Evolutionary conservation across 2,113 vertebrate species (phyloP).

Genomic region (Protobothrops mucrosquamatus): DNA sequence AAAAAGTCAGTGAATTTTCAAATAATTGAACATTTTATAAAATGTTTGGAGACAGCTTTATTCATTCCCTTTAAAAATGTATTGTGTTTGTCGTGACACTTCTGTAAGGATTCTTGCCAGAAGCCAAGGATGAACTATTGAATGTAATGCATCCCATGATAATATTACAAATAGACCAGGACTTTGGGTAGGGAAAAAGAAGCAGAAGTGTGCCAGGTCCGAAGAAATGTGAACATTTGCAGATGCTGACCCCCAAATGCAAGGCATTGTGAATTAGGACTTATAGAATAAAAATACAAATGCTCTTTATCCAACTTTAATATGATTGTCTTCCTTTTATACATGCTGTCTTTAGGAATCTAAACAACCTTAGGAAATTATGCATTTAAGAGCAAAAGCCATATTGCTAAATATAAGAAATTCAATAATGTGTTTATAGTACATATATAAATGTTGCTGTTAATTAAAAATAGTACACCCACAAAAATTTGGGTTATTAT

Average conservation of each 20-base stretch:
- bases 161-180: neutral
- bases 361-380: neutral
- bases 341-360: neutral
- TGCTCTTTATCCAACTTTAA: neutral
- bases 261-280: neutral
- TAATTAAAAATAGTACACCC: neutral
- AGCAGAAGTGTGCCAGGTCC: neutral
- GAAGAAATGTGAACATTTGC: neutral
- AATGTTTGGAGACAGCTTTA: neutral
- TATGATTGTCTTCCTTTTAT: neutral
- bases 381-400: neutral
- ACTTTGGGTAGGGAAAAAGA: neutral
- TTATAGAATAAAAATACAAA: neutral
- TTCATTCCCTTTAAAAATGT: neutral
- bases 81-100: neutral
- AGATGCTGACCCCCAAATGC: neutral
- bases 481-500: conserved; percentile 7
- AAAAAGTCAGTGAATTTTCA: neutral
- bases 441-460: conserved; percentile 14
- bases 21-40: neutral
- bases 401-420: neutral
- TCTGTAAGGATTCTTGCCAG: neutral
- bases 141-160: neutral
- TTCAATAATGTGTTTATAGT: neutral
- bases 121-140: neutral